These are phyloP conservation scores for Sphyrna mokarran DNA, from an alignment of 2,113 vertebrate species.

Conservation along the genomic window DNA sequence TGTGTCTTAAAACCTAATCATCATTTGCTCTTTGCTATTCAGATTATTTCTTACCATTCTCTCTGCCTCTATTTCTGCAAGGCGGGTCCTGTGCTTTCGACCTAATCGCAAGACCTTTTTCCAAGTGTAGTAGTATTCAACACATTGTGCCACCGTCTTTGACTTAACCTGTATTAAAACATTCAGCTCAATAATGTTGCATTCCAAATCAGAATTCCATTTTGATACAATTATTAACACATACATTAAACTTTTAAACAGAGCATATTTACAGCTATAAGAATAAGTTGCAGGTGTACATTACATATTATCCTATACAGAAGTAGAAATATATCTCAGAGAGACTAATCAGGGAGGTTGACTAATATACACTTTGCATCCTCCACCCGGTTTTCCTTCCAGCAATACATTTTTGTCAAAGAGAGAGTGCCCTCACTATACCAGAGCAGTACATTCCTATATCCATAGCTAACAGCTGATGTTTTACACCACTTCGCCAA, in stretches of 20 bases:
- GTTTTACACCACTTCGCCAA: neutral
- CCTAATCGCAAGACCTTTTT: conserved; percentile 75
- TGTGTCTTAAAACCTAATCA: neutral
- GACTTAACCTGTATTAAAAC: conserved; percentile 69
- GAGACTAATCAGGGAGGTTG: neutral
- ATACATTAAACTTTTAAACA: neutral
- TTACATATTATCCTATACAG: too few relatives aligned
- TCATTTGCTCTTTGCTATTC: neutral
- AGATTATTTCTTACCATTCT: conserved; percentile 54
- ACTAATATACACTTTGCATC: neutral
- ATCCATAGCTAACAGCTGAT: neutral
- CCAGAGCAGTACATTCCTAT: neutral
- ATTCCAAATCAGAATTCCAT: neutral
- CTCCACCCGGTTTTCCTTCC: neutral
- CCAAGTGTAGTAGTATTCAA: conserved; percentile 91
- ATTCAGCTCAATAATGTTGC: conserved; percentile 36
- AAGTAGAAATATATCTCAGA: too few relatives aligned
- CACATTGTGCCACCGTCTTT: conserved; percentile 80
- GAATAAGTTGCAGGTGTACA: neutral
- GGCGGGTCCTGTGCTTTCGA: conserved; percentile 59
- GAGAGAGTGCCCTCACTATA: neutral
- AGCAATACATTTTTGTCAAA: neutral
- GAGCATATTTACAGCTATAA: neutral
- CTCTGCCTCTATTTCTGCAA: conserved; percentile 57
- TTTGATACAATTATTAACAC: neutral